Evolutionary conservation across 2,797 vertebrate species (phyloP).

Genomic region (Chrosomus eos): DNA sequence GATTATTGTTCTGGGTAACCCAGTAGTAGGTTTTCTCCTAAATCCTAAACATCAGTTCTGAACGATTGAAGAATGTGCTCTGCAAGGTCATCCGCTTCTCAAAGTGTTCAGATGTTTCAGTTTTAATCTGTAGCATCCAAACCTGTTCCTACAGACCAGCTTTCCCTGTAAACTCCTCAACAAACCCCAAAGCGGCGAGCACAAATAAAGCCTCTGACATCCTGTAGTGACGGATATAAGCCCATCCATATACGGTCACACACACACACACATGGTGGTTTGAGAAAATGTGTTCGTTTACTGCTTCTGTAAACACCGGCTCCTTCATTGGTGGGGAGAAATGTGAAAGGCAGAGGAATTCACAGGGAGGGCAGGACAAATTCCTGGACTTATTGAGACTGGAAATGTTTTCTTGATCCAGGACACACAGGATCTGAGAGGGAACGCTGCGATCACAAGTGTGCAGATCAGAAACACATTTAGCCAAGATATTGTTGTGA

Average conservation of each 20-base stretch:
- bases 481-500: background rate
- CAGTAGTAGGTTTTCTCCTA: background rate
- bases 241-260: constrained; percentile 81
- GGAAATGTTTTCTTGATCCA: constrained; percentile 24
- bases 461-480: constrained; percentile 56
- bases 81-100: background rate
- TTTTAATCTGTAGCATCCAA: background rate
- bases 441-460: background rate
- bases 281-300: constrained; percentile 66
- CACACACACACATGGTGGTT: constrained; percentile 65
- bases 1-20: background rate
- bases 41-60: background rate
- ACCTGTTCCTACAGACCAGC: background rate
- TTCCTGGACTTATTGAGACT: constrained; percentile 68
- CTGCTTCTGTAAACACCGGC: constrained; percentile 77
- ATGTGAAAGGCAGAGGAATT: constrained; percentile 70
- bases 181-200: background rate
- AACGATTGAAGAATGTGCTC: background rate
- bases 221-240: constrained; percentile 61
- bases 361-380: constrained; percentile 64
- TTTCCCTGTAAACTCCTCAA: background rate
- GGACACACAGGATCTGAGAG: background rate
- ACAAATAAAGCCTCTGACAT: constrained; percentile 55
- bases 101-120: background rate
- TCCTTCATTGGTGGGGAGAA: constrained; percentile 58